These are phyloP conservation scores for Yponomeuta cagnagella DNA, from an alignment of 2,888 invertebrate genomes.

Conservation along the genomic window DNA sequence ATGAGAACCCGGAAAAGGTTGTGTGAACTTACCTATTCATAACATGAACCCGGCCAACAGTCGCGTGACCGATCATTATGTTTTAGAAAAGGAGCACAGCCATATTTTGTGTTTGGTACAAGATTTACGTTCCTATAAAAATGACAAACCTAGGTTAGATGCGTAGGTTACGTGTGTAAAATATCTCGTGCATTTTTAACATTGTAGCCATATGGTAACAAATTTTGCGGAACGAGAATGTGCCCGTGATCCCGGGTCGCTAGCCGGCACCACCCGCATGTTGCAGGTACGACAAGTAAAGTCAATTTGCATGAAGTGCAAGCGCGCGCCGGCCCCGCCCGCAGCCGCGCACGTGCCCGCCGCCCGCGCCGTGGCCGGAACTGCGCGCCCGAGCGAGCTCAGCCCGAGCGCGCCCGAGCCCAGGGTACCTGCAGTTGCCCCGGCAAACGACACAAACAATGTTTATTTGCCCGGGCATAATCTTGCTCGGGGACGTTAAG, in stretches of 20 bases:
- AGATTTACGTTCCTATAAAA: too few species aligned
- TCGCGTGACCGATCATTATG: too few species aligned
- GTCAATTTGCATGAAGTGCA: too few species aligned
- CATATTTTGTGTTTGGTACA: too few species aligned
- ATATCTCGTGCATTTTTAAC: too few species aligned
- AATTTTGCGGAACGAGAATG: not conserved
- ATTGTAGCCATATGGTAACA: too few species aligned
- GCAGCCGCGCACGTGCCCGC: constrained; percentile 18
- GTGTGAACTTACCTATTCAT: too few species aligned
- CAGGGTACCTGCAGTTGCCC: not conserved
- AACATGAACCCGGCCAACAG: too few species aligned
- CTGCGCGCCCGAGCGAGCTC: constrained; percentile 26
- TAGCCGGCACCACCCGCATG: not conserved
- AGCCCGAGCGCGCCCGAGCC: not conserved
- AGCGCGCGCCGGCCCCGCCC: not conserved
- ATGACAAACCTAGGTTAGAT: too few species aligned
- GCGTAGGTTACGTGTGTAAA: too few species aligned
- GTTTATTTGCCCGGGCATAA: constrained; percentile 25
- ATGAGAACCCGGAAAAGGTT: too few species aligned
- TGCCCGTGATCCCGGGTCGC: not conserved
- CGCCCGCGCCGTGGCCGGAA: constrained; percentile 21
- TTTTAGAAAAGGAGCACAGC: too few species aligned
- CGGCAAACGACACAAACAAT: constrained; percentile 3
- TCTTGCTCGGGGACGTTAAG: constrained; percentile 40
- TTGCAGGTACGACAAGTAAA: not conserved